Evolutionary conservation across 2,888 invertebrate genomes (phyloP), one percentile per base, ranked within the genome.

Genomic region (Rutpela maculata): DNA sequence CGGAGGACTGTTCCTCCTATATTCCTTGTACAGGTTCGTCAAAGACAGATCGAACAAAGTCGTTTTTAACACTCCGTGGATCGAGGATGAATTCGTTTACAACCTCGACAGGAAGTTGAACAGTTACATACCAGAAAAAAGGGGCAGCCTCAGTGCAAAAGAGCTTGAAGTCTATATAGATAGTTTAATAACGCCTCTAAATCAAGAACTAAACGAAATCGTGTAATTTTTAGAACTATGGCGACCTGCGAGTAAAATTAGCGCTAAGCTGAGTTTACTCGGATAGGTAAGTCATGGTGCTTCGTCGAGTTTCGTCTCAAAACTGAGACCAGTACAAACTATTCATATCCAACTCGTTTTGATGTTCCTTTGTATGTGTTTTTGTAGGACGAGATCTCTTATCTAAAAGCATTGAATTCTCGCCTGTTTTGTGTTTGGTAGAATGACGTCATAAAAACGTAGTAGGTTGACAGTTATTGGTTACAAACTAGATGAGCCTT

Each of bases 1-100:
- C 0, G 91, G 93, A 0, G 91, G 91, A 0, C 82, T 91, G 0
- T 88, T 93, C 38, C 88, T 94, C 11, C 87, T 93, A 0, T 88
- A 92, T 63, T 88, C 92, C 12, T 88, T 93, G 0, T 87, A 86
- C 78, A 87, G 86, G 76, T 88, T 88, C 70, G 60, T 85, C 35
- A 80, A 78, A 17, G 81, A 84, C 22, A 81, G 84, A 26, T 81
- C 76, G 15, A 74, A 69, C 17, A 81, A 80, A 22, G 65, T 75
- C 10, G 75, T 50, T 15, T 79, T 77, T 68, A 77, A 84, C 18
- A 77, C 82, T 1, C 80, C 84, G 5, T 89, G 89, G 89, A 84
- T 88, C 4, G 87, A 88, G 66, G 87, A 87, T 73, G 86, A 86
- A 19, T 81, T 85, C 1, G 81, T 84, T 18, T 75, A 82, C 43